Conservation (phyloP, 2,888 invertebrate genomes). For the Apoda limacodes region DNA sequence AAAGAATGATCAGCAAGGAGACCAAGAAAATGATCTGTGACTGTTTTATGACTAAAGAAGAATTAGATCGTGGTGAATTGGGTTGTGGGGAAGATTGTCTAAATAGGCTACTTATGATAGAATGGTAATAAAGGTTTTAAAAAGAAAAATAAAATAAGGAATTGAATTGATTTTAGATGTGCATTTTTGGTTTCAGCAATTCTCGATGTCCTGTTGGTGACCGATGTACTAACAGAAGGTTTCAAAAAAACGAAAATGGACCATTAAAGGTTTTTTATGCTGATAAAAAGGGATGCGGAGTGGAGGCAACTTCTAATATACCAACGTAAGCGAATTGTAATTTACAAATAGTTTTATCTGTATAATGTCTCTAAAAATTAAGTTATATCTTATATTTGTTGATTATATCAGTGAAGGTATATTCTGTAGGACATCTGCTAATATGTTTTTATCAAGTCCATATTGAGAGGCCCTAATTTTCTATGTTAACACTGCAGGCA, state of each 20-base stretch:
- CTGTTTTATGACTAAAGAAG: constrained; percentile 91
- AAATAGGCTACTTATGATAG: constrained; percentile 97
- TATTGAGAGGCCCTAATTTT: too few species aligned
- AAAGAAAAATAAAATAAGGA: constrained; percentile 1
- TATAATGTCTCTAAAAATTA: constrained; percentile 2
- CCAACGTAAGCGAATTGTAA: constrained; percentile 68
- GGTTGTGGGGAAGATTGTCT: constrained; percentile 97
- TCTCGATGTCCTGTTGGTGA: constrained; percentile 89
- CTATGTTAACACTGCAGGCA: too few species aligned
- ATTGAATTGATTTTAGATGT: constrained; percentile 2
- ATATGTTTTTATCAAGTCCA: too few species aligned
- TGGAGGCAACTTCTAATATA: constrained; percentile 81
- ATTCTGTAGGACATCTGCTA: too few species aligned
- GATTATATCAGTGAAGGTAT: too few species aligned
- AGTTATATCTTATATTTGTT: too few species aligned
- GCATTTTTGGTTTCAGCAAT: constrained; percentile 79
- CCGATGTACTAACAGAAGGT: constrained; percentile 93
- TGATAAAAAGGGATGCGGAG: constrained; percentile 95
- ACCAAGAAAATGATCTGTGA: constrained; percentile 96
- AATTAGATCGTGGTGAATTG: constrained; percentile 82
- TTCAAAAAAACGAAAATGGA: constrained; percentile 89
- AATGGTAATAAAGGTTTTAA: constrained; percentile 77
- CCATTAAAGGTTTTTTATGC: constrained; percentile 90
- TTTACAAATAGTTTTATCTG: constrained; percentile 3
- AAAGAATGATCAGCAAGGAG: constrained; percentile 89